Conservation (phyloP, 1,140 invertebrate species). For the Chrysoperla carnea region DNA sequence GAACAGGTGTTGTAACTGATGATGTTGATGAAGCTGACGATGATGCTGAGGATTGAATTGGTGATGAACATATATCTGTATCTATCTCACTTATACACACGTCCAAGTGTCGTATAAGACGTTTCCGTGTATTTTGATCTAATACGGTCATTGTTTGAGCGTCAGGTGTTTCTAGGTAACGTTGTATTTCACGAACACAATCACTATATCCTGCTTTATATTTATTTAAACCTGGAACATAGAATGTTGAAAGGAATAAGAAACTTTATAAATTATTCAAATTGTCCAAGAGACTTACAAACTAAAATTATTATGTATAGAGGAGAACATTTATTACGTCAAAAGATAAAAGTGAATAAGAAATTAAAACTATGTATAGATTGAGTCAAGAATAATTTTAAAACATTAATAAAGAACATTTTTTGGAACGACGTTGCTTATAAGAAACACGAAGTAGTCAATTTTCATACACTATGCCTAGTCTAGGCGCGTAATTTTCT, state of each 20-base stretch:
- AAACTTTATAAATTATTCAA: too few species aligned
- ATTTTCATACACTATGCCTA: too few species aligned
- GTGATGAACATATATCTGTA: conserved; percentile 35
- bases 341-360: too few species aligned
- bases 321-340: too few species aligned
- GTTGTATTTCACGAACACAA: conserved; percentile 55
- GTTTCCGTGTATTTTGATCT: conserved; percentile 46
- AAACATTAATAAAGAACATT: too few species aligned
- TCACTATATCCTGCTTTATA: conserved; percentile 59
- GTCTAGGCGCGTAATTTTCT: too few species aligned
- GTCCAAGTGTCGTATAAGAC: conserved; percentile 49
- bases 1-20: neutral
- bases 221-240: conserved; percentile 31
- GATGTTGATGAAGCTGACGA: conserved; percentile 8
- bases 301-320: too few species aligned
- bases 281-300: too few species aligned
- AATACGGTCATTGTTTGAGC: conserved; percentile 40
- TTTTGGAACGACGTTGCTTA: too few species aligned
- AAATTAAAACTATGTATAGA: too few species aligned
- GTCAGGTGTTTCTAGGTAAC: conserved; percentile 45
- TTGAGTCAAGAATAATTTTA: too few species aligned
- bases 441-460: too few species aligned
- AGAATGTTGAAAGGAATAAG: conserved; percentile 6
- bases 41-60: neutral
- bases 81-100: conserved; percentile 52